These are phyloP conservation scores for Ischnus inquisitorius DNA, from an alignment of 2,888 invertebrate species.

Conservation along the genomic window DNA sequence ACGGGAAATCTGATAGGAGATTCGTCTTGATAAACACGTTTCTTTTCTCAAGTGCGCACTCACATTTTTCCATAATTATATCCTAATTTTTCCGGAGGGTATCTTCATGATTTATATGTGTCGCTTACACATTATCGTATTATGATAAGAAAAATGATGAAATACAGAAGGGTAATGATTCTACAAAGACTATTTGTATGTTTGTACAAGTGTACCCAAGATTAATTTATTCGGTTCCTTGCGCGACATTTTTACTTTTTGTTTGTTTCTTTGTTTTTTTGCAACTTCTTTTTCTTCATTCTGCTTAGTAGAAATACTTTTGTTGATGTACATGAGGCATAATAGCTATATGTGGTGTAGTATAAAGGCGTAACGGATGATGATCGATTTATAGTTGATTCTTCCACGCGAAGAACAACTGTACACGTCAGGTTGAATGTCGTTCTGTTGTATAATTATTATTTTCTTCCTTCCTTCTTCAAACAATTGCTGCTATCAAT, in stretches of 20 bases:
- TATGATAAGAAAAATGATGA: neutral
- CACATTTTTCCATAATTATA: neutral
- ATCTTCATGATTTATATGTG: neutral
- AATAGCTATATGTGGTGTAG: slow-evolving; percentile 53
- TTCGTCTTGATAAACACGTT: neutral
- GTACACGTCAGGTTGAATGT: slow-evolving; percentile 30
- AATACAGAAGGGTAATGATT: neutral
- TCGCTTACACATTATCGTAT: neutral
- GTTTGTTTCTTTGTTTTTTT: slow-evolving; percentile 10
- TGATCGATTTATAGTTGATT: slow-evolving; percentile 35
- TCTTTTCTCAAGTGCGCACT: neutral
- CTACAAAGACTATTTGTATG: slow-evolving; percentile 11
- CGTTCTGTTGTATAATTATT: slow-evolving; percentile 4
- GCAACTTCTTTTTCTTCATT: slow-evolving; percentile 13
- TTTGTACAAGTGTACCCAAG: slow-evolving; percentile 50
- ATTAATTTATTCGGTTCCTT: slow-evolving; percentile 58
- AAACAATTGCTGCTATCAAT: slow-evolving; percentile 3
- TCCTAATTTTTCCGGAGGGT: neutral
- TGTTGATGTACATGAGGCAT: slow-evolving; percentile 56
- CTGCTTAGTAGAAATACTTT: slow-evolving; percentile 54
- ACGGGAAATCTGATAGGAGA: neutral
- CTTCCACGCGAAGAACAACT: slow-evolving; percentile 37
- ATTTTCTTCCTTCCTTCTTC: neutral
- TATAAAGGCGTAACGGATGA: slow-evolving; percentile 56
- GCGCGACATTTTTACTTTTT: slow-evolving; percentile 53